phyloP scores from a whole-genome alignment of 1,140 invertebrate species.

The Temnothorax longispinosus region DNA sequence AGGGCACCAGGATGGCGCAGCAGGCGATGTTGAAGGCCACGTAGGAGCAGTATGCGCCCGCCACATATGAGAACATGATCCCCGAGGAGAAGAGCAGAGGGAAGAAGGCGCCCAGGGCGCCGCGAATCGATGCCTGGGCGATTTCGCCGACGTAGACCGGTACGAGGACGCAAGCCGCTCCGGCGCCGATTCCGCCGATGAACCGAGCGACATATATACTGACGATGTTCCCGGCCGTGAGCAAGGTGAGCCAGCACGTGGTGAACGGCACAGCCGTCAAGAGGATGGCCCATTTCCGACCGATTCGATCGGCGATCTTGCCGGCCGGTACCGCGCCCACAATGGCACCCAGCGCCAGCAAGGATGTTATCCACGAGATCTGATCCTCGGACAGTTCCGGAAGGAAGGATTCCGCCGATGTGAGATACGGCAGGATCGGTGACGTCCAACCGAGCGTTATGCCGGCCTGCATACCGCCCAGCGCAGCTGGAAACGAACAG shows the following conservation, averaged over 20 bases:
- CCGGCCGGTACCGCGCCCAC: slow-evolving; percentile 87
- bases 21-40: slow-evolving; percentile 88
- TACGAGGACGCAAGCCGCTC: slow-evolving; percentile 88
- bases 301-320: slow-evolving; percentile 88
- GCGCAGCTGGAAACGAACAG: slow-evolving; percentile 82
- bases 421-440: slow-evolving; percentile 84
- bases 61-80: slow-evolving; percentile 88
- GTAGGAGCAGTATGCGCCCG: slow-evolving; percentile 87
- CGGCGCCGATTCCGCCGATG: slow-evolving; percentile 88
- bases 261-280: slow-evolving; percentile 87
- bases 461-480: slow-evolving; percentile 86
- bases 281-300: slow-evolving; percentile 88
- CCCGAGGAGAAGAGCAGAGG: slow-evolving; percentile 89
- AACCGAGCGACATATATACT: slow-evolving; percentile 88
- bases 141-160: slow-evolving; percentile 90
- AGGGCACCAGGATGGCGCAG: slow-evolving; percentile 75
- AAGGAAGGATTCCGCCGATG: slow-evolving; percentile 48
- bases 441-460: slow-evolving; percentile 87
- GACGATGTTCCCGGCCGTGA: slow-evolving; percentile 73
- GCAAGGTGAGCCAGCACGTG: slow-evolving; percentile 88
- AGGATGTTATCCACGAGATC: slow-evolving; percentile 86
- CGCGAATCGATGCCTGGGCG: slow-evolving; percentile 87
- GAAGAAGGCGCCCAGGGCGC: slow-evolving; percentile 89
- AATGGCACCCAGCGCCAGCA: slow-evolving; percentile 87
- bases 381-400: slow-evolving; percentile 69